Percentiles rank a stretch among this genome's conserved stretches.
phyloP scores from a whole-genome alignment of 2,113 vertebrate species.

The Mus pahari region DNA sequence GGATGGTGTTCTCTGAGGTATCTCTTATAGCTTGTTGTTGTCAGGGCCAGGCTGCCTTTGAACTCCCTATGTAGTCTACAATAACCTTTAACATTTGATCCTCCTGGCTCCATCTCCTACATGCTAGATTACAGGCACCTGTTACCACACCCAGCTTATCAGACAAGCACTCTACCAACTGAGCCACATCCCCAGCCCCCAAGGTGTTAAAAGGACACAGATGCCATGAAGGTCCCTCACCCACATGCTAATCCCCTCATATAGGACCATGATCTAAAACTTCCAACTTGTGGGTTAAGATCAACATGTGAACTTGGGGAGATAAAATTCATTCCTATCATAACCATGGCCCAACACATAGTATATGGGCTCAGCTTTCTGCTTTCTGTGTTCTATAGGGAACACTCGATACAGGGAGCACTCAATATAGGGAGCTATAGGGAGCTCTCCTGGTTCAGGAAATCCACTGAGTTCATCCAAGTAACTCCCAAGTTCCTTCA shows the following conservation, averaged over 20 bases:
- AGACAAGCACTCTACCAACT: background rate
- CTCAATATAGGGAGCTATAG: too few species aligned
- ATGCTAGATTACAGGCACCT: background rate
- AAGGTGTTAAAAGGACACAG: background rate
- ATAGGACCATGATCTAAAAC: background rate
- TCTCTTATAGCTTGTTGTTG: background rate
- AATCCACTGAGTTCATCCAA: background rate
- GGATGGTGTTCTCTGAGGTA: too few species aligned
- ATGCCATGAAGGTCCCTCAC: background rate
- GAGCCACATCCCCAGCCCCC: background rate
- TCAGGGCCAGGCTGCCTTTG: background rate
- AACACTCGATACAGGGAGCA: too few species aligned
- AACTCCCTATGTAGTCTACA: background rate
- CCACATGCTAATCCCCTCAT: background rate
- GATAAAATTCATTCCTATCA: background rate
- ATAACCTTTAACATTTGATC: background rate
- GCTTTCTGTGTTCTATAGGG: background rate
- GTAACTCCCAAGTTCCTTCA: background rate
- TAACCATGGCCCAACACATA: background rate
- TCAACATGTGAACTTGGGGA: background rate
- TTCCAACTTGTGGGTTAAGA: background rate
- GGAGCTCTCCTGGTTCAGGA: background rate
- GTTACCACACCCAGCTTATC: background rate
- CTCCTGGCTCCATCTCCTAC: background rate
- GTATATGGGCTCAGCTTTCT: background rate